Base-by-base conservation (phyloP, 1,140 invertebrate genomes). In the Ips typographus region DNA sequence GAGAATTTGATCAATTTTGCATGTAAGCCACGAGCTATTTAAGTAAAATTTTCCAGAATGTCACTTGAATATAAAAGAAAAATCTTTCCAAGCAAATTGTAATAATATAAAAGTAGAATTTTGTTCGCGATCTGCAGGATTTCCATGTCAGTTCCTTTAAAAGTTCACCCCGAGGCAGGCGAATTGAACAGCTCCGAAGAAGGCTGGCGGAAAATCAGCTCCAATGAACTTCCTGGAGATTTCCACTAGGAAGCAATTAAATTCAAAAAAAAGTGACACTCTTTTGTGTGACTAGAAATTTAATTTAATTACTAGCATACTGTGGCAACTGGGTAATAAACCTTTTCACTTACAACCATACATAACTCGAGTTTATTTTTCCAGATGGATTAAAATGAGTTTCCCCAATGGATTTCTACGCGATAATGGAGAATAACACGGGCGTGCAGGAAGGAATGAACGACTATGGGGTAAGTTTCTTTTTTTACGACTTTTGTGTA, bases 351-450 rank as follows among this genome's bases (percentile, higher is more conserved):
- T 6, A 22, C 22, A 62, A 3, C 42, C 8, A 22, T 22, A 22
- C 22, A 22, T 22, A 22, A 22, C 22, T 22, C 22, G 22, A 49
- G 56, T 55, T 56, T 53, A 62, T 55, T 68, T 55, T 68, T 68
- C n/a, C 58, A 68, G 66, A 68, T 68, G 66, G 66, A 68, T 68
- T 68, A 68, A 68, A 62, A 68, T 68, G 66, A 55, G 4, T 53
- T 22, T 59, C 38, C 55, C 55, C 59, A 68, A 68, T 68, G 66
- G 66, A 68, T 59, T 42, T 40, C 66, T 62, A 68, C 66, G 43
- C 49, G 66, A 68, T 68, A 68, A 68, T 68, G 59, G 66, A 68
- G 58, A 68, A 68, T 68, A 68, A 68, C 66, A 68, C 66, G 49
- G 58, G 62, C 59, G 62, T 62, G 40, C 49, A 56, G 38, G 66